phyloP scores from a whole-genome alignment of 2,888 invertebrate species.

The Drosophila nr. perissopoda region DNA sequence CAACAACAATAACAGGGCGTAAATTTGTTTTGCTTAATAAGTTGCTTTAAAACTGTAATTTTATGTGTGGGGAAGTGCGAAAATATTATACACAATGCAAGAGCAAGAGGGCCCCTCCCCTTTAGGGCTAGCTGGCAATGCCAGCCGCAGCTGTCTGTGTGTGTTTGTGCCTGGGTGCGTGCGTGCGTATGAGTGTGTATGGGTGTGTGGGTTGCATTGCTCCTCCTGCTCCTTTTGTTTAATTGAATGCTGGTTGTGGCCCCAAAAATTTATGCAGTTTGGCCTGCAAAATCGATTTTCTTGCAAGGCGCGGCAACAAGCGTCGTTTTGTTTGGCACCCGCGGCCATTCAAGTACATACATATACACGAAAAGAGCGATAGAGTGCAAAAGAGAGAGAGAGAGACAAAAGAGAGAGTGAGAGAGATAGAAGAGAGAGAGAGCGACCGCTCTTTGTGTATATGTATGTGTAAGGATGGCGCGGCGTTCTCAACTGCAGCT shows the following conservation, averaged over 20 bases:
- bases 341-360: conserved; percentile 35
- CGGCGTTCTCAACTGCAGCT: conserved; percentile 63
- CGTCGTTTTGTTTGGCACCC: conserved; percentile 56
- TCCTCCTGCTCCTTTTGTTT: conserved; percentile 30
- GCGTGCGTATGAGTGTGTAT: conserved; percentile 37
- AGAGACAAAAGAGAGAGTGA: conserved; percentile 13
- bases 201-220: conserved; percentile 40
- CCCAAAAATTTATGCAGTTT: conserved; percentile 62
- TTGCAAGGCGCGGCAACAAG: conserved; percentile 76
- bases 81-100: conserved; percentile 61
- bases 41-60: conserved; percentile 45
- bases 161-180: conserved; percentile 28
- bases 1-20: conserved; percentile 45
- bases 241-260: conserved; percentile 51
- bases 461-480: conserved; percentile 53
- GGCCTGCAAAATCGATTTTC: conserved; percentile 79
- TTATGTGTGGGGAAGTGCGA: conserved; percentile 53
- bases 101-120: conserved; percentile 49
- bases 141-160: conserved; percentile 41
- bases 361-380: conserved; percentile 39
- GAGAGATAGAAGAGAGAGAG: conserved; percentile 26
- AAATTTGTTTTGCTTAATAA: conserved; percentile 61
- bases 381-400: conserved; percentile 9
- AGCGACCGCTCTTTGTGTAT: conserved; percentile 36
- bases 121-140: conserved; percentile 49